phyloP scores from a whole-genome alignment of 2,113 vertebrate genomes.

The Mormyrus iriodes region DNA sequence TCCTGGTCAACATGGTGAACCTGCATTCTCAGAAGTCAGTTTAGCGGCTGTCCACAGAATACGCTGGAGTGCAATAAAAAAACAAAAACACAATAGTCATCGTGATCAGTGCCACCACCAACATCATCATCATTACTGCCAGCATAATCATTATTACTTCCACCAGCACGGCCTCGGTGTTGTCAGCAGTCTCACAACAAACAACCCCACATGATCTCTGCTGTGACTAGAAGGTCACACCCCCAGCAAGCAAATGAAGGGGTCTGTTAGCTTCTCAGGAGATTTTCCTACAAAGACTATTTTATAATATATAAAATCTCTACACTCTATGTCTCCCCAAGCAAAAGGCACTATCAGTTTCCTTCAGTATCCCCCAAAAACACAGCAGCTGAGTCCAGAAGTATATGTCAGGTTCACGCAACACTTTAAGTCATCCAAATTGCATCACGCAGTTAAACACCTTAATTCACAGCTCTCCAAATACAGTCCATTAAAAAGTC shows the following conservation, averaged over 20 bases:
- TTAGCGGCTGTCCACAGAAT: neutral
- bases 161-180: neutral
- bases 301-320: neutral
- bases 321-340: neutral
- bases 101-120: neutral
- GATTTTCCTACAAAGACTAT: neutral
- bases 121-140: neutral
- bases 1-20: neutral
- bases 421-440: neutral
- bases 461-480: neutral
- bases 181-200: neutral
- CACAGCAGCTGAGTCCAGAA: neutral
- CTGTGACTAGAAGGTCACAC: neutral
- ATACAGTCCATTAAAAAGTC: neutral
- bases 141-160: neutral
- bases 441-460: neutral
- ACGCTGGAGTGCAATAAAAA: neutral
- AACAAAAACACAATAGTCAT: neutral
- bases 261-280: neutral
- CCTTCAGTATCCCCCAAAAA: neutral
- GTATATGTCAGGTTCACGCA: neutral
- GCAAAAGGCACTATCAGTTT: neutral
- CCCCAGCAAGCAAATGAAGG: neutral
- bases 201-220: neutral
- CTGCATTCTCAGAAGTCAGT: neutral